Evolutionary conservation across 2,113 vertebrate genomes (phyloP), one percentile per base, ranked within the genome.

Genomic region (Zosterops hypoxanthus): DNA sequence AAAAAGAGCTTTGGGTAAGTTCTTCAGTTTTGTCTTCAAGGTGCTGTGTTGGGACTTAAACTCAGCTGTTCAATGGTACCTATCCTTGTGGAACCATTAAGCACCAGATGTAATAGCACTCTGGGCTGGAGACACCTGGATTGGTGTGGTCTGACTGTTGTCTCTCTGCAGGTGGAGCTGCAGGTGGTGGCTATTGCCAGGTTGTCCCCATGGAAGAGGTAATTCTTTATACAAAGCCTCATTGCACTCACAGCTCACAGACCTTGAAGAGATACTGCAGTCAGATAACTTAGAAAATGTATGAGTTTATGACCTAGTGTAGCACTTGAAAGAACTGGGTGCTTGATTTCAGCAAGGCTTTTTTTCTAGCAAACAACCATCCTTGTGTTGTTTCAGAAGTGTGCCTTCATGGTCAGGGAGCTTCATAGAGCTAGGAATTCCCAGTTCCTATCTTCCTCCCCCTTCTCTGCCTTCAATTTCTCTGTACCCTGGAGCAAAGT

Each of bases 181-280:
- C 99, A 93, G 99, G 99, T 84, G 99, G 99, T 19, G 99, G 99
- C 93, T 99, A 99, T 93, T 99, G 99, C 81, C 99, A 99, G 94
- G 99, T 99, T 92, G 97, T 99, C 95, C 99, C 99, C 23, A 99
- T 99, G 99, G 99, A 99, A 94, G 99, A 99, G 99, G 99, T 99
- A 99, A 98, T 34, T 84, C 78, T 77, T 63, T 22, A 14, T 66
- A 64, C 31, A 72, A 77, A 83, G 21, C 44, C 22, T 90, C 25
- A 33, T 59, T 72, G 66, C 28, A 55, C 28, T 6, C 68, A 14
- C 6, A 80, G 11, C 63, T 85, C 15, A 24, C 19, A 55, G 70
- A 52, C 29, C 20, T 55, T 59, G 41, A 80, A 83, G 69, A 88
- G 68, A 66, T 65, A 56, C 41, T 91, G 47, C 44, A 55, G 75